Evolutionary conservation across 1,140 invertebrate species (phyloP), one percentile per base, ranked within the genome.

Genomic region (Lepidotrigona ventralis): DNA sequence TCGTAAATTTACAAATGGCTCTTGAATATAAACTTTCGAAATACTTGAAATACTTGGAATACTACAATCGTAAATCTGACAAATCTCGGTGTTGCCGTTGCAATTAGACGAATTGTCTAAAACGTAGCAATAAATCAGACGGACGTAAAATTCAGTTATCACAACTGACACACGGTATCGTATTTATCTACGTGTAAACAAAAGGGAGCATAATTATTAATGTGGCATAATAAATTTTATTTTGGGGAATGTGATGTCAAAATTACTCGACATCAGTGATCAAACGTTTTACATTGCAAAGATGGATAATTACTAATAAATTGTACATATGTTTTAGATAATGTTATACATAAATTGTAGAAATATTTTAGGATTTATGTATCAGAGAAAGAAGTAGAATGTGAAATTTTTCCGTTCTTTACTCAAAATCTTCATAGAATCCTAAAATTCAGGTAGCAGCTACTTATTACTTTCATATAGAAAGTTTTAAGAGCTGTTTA

Each of bases 71-170:
- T 58, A 74, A 74, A 74, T 58, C 72, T 74, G 23, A 0, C 51
- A 29, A 56, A 56, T 17, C 54, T 58, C 29, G 5, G 3, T 39
- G 53, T 74, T 29, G 39, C 14, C 12, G 26, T 73, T 73, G 26
- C 53, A 46, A 26, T 33, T 58, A 74, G 39, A 39, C 17, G 26
- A 74, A 56, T 58, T 15, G 26, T 39, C 21, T 33, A 17, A 33
- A 58, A 74, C 19, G 19, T 17, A 19, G 71, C 29, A 54, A 29
- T 73, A 73, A 73, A 73, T 73, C 53, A 73, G 26, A 14, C 21
- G 53, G 53, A 15, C 4, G 29, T 29, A 12, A 6, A 58, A 58
- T 74, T 21, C 54, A 74, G 54, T 74, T 74, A 74, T 74, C 53
- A n/a, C 29, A 12, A 9, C 26, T 39, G 58, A 39, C 26, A 6